phyloP scores from a whole-genome alignment of 2,797 vertebrate species.

The Tamandua tetradactyla region DNA sequence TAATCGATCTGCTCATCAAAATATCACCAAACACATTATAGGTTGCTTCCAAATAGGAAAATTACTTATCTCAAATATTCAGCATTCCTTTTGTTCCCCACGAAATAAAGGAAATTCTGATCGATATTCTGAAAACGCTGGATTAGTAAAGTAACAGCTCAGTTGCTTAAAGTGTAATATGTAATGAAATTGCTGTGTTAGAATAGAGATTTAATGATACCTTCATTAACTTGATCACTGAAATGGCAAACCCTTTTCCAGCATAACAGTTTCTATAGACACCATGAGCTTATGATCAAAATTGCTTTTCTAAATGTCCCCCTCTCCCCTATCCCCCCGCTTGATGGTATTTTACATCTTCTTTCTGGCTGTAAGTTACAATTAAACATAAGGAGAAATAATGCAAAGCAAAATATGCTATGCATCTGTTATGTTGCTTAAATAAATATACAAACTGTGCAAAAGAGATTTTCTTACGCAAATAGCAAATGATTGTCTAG shows the following conservation, averaged over 20 bases:
- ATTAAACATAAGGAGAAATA: constrained; percentile 64
- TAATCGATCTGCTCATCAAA: not conserved
- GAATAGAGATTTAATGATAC: constrained; percentile 57
- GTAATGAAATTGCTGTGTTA: constrained; percentile 41
- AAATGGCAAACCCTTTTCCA: constrained; percentile 47
- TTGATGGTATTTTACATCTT: constrained; percentile 57
- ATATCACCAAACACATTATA: not conserved
- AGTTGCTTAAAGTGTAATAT: constrained; percentile 41
- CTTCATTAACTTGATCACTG: constrained; percentile 61
- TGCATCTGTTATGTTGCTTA: constrained; percentile 41
- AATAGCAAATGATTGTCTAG: not conserved
- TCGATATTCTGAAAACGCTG: constrained; percentile 27
- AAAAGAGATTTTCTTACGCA: constrained; percentile 48
- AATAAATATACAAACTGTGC: constrained; percentile 44
- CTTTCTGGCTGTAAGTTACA: constrained; percentile 53
- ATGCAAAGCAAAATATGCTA: constrained; percentile 30
- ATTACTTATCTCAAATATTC: constrained; percentile 37
- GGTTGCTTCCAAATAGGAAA: constrained; percentile 29
- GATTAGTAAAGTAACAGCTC: constrained; percentile 41
- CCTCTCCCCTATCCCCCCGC: not conserved
- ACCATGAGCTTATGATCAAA: constrained; percentile 55
- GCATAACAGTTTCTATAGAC: constrained; percentile 57
- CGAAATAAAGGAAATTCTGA: constrained; percentile 12
- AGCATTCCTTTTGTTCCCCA: constrained; percentile 18
- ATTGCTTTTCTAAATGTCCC: constrained; percentile 46